Conservation (phyloP, 2,113 vertebrate genomes). For the Potamarius usumacintae region DNA sequence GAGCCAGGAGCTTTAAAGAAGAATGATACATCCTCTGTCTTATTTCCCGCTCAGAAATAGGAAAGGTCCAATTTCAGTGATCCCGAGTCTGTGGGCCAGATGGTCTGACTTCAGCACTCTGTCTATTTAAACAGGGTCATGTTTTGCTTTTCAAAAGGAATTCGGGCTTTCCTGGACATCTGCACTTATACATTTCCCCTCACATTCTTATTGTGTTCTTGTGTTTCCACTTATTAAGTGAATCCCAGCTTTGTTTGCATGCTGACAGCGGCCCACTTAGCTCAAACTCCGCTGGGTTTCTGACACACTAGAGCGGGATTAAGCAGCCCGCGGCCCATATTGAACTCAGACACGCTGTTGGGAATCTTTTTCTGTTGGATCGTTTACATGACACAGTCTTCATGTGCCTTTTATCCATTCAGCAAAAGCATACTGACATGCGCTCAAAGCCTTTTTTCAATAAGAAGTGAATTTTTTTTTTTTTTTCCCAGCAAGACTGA, state of each 20-base stretch:
- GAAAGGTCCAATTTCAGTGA: conserved; percentile 58
- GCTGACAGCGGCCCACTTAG: conserved; percentile 51
- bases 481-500: conserved; percentile 30
- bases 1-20: conserved; percentile 28
- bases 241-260: conserved; percentile 59
- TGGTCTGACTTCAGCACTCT: conserved; percentile 55
- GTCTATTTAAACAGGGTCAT: conserved; percentile 54
- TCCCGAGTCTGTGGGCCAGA: conserved; percentile 62
- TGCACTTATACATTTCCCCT: conserved; percentile 34
- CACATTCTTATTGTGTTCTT: conserved; percentile 42
- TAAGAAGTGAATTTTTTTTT: conserved; percentile 33
- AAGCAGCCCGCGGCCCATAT: conserved; percentile 33
- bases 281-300: conserved; percentile 43
- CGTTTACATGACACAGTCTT: conserved; percentile 8
- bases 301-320: conserved; percentile 40
- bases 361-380: conserved; percentile 32
- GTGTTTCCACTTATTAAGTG: conserved; percentile 61
- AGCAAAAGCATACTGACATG: conserved; percentile 3
- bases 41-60: conserved; percentile 47
- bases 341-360: conserved; percentile 35
- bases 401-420: conserved; percentile 36
- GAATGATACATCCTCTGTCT: conserved; percentile 50
- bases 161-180: conserved; percentile 52
- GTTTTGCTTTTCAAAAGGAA: conserved; percentile 50
- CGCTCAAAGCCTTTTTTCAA: conserved; percentile 21